phyloP scores from a whole-genome alignment of 2,888 invertebrate species.

The Apodemia mormo region DNA sequence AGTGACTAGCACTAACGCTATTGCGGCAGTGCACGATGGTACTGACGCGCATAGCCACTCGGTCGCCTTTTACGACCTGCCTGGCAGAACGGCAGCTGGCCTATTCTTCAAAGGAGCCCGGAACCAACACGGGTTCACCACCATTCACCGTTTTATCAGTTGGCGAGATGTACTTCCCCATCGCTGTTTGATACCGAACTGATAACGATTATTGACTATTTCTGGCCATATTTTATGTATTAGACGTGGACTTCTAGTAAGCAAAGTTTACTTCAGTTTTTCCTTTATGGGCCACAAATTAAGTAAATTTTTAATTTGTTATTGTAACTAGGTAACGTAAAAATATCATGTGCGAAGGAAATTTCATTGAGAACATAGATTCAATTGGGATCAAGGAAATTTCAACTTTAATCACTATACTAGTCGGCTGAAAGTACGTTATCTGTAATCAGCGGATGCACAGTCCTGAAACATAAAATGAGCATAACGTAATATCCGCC shows the following conservation, averaged over 20 bases:
- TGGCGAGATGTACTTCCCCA: no score
- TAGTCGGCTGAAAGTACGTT: not conserved
- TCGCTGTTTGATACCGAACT: no score
- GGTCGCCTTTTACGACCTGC: no score
- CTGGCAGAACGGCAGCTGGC: no score
- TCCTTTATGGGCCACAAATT: not conserved
- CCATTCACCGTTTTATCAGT: no score
- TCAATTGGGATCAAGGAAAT: not conserved
- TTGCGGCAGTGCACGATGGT: no score
- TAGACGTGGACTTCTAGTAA: not conserved
- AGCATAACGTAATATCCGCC: constrained; percentile 15
- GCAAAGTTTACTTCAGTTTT: not conserved
- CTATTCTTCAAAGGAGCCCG: no score
- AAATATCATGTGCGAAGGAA: constrained; percentile 10
- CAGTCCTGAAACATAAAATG: not conserved
- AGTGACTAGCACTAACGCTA: no score
- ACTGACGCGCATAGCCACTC: no score
- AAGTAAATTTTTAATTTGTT: constrained; percentile 2
- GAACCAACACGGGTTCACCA: no score
- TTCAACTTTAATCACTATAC: not conserved
- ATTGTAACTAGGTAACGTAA: constrained; percentile 1
- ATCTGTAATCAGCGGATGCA: constrained; percentile 5
- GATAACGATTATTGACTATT: no score
- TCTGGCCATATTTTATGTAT: no score
- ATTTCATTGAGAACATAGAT: constrained; percentile 13